phyloP scores from a whole-genome alignment of 2,888 invertebrate species.

The Malacosoma neustria region DNA sequence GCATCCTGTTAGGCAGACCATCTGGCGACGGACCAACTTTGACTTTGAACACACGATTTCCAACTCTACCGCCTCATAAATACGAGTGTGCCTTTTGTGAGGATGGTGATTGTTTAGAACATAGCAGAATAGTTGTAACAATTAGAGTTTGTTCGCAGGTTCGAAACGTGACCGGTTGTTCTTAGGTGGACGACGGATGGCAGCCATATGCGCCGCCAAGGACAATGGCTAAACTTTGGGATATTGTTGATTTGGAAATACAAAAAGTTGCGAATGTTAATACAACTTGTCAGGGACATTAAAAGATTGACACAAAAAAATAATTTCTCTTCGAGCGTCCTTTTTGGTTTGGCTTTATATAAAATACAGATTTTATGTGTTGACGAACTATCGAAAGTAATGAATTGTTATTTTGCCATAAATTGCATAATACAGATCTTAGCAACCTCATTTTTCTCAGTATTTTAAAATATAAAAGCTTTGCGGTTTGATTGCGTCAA shows the following conservation, averaged over 20 bases:
- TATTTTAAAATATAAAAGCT: too few species aligned
- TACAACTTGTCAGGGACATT: background rate
- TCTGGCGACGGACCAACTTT: slow-evolving; percentile 30
- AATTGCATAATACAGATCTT: too few species aligned
- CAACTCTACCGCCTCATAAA: slow-evolving; percentile 9
- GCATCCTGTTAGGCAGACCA: slow-evolving; percentile 43
- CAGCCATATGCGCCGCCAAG: slow-evolving; percentile 24
- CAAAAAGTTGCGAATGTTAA: slow-evolving; percentile 1
- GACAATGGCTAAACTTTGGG: slow-evolving; percentile 8
- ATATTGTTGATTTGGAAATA: background rate
- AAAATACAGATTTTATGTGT: too few species aligned
- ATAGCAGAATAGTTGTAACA: slow-evolving; percentile 28
- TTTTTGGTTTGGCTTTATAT: too few species aligned
- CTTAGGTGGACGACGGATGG: slow-evolving; percentile 25
- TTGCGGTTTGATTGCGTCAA: too few species aligned
- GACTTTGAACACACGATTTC: slow-evolving; percentile 6
- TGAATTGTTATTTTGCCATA: too few species aligned
- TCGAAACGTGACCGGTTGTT: slow-evolving; percentile 23
- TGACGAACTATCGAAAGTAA: too few species aligned
- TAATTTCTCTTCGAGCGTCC: too few species aligned
- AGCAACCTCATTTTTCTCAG: too few species aligned
- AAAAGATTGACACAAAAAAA: background rate
- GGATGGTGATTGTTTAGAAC: slow-evolving; percentile 24
- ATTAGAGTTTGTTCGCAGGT: slow-evolving; percentile 40
- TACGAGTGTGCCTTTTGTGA: slow-evolving; percentile 5